Base-by-base conservation (phyloP, 2,888 invertebrate species). In the Sphaerophoria taeniata region DNA sequence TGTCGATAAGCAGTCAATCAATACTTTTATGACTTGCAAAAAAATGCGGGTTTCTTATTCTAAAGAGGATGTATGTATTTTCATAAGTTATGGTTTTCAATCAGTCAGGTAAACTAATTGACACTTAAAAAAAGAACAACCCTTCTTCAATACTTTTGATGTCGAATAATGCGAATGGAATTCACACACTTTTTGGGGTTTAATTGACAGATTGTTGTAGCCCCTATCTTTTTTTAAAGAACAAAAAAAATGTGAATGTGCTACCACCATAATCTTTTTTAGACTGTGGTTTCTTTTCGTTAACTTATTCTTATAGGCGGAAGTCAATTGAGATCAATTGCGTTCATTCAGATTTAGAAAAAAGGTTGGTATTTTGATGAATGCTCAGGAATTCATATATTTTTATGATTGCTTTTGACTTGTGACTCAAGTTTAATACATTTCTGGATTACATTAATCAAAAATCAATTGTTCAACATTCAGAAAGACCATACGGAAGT, bases 71-170 rank as follows among this genome's bases (percentile, higher is more conserved):
- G 16, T 14, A 34, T 65, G 16, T 14, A 16, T 0, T 11, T 47
- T 47, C 34, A 6, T 47, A 34, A 65, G 49, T 49, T 65, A 65
- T 65, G 65, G 36, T 49, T 65, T 65, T 49, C 49, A 65, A 65
- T 49, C 49, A 65, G 65, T 65, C 65, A 65, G 65, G 65, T 65
- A 65, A 65, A 65, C 43, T 65, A 65, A 65, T 65, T 65, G 65
- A 36, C 63, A 49, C 34, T 5, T 34, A 36, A 53, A 11, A 24
- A 24, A 12, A 36, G 36, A 47, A 47, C 6, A 65, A 49, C 49
- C 49, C 34, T 65, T 63, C 63, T 6, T 14, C 2, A 31, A 24
- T 24, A 24, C 2, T 24, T 1, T 24, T 24, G 24, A 1, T 24
- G 24, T 3, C 34, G 34, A 34, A 16, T 47, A 49, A 12, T 34